Evolutionary conservation across 1,140 invertebrate genomes (phyloP), one percentile per base, ranked within the genome.

Genomic region (Drosophila pallidifrons): DNA sequence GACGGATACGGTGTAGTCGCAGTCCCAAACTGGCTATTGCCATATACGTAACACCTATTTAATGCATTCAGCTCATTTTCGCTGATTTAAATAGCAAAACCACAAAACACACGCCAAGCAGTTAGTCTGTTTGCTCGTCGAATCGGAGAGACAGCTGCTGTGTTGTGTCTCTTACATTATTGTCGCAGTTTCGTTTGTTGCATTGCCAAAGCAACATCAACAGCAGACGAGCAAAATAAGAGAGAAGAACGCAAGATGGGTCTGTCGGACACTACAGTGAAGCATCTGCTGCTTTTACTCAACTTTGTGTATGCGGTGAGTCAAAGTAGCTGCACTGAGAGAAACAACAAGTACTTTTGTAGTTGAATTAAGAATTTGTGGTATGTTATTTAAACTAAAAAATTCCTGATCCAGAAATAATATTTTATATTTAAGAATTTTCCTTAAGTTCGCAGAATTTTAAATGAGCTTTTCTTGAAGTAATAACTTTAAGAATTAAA

Each of bases 301-400:
- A 92, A 92, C 81, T 92, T 92, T 52, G 71, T 91, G 8, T 92
- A 82, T 77, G 64, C 74, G 52, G 91, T 92, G 57, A 83, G 91
- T 91, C 74, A 52, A 60, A 43, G 46, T 41, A 28, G 2, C 7
- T 6, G 35, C 20, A 25, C 20, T 25, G 20, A 25, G 20, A 25
- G 20, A 25, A 25, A 25, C 20, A 25, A 0, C 20, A 25, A 25
- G 20, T 25, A 25, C 20, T 4, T 25, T 25, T 3, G 20, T 25
- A 25, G 20, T 4, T 25, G 20, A 25, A 25, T 25, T 25, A 25
- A 25, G 20, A 25, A 25, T 25, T 25, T 25, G 20, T 3, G 20
- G n/a, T n/a, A 0, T 25, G 20, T 25, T 25, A 0, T n/a, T n/a
- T n/a, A 3, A 25, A 25, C 20, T 0, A 25, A 25, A 25, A 3